Percentiles rank a stretch among this genome's conserved stretches.
These are phyloP conservation scores for Emydura subglobosa DNA, from an alignment of 2,113 vertebrate genomes.

Conservation along the genomic window DNA sequence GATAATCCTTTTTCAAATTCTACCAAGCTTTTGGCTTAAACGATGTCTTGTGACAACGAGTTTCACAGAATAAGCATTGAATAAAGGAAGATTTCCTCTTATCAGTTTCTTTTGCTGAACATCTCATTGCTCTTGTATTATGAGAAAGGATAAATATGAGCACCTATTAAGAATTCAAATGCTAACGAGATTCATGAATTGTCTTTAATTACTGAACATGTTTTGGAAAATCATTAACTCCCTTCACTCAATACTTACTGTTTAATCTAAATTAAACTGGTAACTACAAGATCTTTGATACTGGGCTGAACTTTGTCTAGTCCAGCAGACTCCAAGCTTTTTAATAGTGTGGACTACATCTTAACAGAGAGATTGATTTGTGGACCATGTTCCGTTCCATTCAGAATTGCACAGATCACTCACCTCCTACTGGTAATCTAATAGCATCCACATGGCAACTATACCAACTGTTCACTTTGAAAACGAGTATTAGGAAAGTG, in stretches of 20 bases:
- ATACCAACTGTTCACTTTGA: neutral
- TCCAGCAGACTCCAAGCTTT: neutral
- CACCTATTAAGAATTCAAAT: neutral
- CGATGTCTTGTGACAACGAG: neutral
- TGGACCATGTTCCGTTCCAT: neutral
- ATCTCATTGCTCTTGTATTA: neutral
- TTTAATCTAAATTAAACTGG: neutral
- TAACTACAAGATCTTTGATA: neutral
- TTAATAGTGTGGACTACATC: neutral
- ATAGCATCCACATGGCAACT: neutral
- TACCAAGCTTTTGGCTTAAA: neutral
- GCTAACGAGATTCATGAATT: neutral
- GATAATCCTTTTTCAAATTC: neutral
- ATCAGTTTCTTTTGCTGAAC: neutral
- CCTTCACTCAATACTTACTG: neutral
- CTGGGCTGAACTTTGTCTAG: neutral
- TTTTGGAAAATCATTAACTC: neutral
- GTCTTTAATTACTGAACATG: neutral
- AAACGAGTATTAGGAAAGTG: neutral
- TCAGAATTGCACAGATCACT: neutral
- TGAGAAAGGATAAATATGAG: neutral
- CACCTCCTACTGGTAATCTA: neutral
- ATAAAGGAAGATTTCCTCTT: neutral
- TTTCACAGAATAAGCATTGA: neutral
- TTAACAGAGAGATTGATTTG: neutral